Evolutionary conservation across 2,113 vertebrate species (phyloP).

Genomic region (Centropus bengalensis): DNA sequence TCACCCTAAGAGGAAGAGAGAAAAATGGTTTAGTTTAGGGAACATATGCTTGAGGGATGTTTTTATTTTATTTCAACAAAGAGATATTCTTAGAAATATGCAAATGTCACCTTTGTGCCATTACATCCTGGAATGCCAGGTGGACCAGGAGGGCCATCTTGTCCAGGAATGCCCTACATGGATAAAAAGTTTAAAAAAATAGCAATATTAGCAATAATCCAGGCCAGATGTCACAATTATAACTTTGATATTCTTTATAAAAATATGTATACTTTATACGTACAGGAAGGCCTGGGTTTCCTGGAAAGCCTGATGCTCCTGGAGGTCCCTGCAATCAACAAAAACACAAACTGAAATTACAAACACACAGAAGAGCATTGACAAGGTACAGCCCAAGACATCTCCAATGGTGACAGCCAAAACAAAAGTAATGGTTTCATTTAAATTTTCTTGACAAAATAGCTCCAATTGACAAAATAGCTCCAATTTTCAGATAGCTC

Average conservation of each 20-base stretch:
- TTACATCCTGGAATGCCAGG: constrained; percentile 96
- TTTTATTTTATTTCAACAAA: not conserved
- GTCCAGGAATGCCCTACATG: constrained; percentile 91
- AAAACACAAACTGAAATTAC: constrained; percentile 1
- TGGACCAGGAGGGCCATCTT: constrained; percentile 90
- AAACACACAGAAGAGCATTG: not conserved
- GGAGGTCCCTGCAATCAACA: constrained; percentile 83
- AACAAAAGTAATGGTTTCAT: not conserved
- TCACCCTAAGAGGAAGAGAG: constrained; percentile 84
- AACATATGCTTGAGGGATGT: not conserved
- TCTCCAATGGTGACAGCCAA: not conserved
- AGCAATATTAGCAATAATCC: not conserved
- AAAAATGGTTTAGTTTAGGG: not conserved
- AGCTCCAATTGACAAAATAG: too few species aligned
- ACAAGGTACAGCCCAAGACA: not conserved
- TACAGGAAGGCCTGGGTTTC: constrained; percentile 95
- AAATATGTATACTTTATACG: constrained; percentile 52
- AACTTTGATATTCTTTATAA: not conserved
- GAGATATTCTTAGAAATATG: not conserved
- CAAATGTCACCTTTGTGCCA: constrained; percentile 89
- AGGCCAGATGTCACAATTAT: not conserved
- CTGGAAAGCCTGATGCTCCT: constrained; percentile 90
- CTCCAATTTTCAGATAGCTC: too few species aligned
- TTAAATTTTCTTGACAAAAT: not conserved
- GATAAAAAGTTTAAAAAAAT: not conserved